Evolutionary conservation across 2,113 vertebrate genomes (phyloP).

Genomic region (Brienomyrus longianalis): DNA sequence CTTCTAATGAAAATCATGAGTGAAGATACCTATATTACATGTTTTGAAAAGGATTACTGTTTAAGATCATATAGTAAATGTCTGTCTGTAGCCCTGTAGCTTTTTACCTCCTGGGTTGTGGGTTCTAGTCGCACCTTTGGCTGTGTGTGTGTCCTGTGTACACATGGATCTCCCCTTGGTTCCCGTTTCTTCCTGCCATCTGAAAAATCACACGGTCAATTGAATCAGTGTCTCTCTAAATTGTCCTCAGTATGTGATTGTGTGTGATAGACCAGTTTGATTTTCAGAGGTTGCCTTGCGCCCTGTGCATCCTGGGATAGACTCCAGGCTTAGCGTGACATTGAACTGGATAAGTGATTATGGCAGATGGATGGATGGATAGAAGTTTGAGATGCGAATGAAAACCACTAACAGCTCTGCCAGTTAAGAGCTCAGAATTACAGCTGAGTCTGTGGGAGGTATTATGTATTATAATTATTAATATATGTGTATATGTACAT

Average conservation of each 20-base stretch:
- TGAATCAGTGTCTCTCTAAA: neutral
- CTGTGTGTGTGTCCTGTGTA: neutral
- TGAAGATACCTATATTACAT: neutral
- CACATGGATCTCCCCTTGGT: neutral
- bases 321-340: neutral
- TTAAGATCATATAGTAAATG: neutral
- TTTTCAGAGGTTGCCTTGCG: neutral
- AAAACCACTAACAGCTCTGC: neutral
- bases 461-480: neutral
- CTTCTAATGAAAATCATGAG: neutral
- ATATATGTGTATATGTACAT: no score
- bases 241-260: neutral
- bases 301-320: neutral
- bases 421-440: neutral
- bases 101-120: neutral
- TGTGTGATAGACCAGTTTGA: neutral
- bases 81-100: neutral
- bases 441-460: neutral
- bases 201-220: neutral
- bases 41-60: neutral
- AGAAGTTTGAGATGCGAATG: neutral
- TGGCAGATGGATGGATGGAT: neutral
- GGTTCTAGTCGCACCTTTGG: neutral
- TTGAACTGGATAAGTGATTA: neutral
- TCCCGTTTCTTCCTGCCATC: neutral